These are phyloP conservation scores for Sciurus vulgaris DNA, from an alignment of 2,797 vertebrate species.

Conservation along the genomic window DNA sequence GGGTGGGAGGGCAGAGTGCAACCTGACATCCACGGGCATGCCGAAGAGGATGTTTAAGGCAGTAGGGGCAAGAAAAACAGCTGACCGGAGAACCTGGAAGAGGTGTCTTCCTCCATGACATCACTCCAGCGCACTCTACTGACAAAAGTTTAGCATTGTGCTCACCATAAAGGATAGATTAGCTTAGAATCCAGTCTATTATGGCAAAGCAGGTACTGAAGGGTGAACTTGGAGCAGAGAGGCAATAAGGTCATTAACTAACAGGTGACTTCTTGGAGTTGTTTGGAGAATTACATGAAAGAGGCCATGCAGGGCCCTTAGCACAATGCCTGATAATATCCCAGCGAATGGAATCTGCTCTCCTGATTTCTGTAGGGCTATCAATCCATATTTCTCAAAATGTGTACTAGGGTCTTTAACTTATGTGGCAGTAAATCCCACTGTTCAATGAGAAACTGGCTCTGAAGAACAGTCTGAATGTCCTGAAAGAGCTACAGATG, in stretches of 20 bases:
- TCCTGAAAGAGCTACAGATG: not conserved
- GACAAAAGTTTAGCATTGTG: not conserved
- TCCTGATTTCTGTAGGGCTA: not conserved
- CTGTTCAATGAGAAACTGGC: not conserved
- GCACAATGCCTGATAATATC: not conserved
- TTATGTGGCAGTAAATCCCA: not conserved
- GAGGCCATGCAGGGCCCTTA: not conserved
- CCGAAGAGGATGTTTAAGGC: not conserved
- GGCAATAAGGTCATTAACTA: not conserved
- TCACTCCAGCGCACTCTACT: slow-evolving; percentile 66
- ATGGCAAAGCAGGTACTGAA: not conserved
- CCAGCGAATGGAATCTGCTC: not conserved
- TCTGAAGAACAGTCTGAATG: not conserved
- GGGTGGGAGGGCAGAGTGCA: not conserved
- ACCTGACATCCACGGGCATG: not conserved
- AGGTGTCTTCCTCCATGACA: fast-evolving
- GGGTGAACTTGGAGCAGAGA: slow-evolving; percentile 17
- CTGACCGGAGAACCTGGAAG: not conserved
- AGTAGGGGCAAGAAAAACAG: not conserved
- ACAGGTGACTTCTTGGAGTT: not conserved
- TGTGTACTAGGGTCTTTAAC: not conserved
- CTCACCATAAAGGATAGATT: not conserved
- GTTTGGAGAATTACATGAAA: not conserved
- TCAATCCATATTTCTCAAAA: not conserved
- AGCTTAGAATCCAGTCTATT: not conserved